Evolutionary conservation across 1,140 invertebrate genomes (phyloP), one percentile per base, ranked within the genome.

Genomic region (Tetramorium alpestre): DNA sequence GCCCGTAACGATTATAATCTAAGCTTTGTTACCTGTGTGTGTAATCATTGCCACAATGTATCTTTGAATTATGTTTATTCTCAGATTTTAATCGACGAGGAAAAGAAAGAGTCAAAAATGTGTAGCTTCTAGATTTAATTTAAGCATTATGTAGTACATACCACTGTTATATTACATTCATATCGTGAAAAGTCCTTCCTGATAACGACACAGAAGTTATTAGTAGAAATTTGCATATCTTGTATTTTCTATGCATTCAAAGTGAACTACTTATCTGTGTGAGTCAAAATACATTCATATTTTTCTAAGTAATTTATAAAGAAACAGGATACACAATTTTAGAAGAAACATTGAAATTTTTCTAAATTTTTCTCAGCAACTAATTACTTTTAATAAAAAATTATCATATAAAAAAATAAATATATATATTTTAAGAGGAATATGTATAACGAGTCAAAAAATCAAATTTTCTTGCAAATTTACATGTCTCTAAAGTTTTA

Each of bases 21-120:
- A 33, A 60, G 54, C 51, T 82, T 82, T 82, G 65, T 82, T 82
- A 82, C 78, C 38, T 82, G 41, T 33, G 1, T 0, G 33, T 4
- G 3, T 82, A 82, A 73, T 82, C 80, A 82, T 67, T 47, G 25
- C 67, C 38, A 58, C 38, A 82, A 82, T 82, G 51, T 82, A 58
- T 82, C 51, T 82, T 73, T 82, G 80, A 73, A 72, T 82, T 73
- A 82, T 72, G 51, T 82, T 58, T 72, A 82, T 73, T 82, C 51
- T 60, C 54, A 60, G 80, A 82, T 82, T 13, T 41, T 82, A 82
- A 82, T 82, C 67, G 38, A 7, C 5, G 51, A 82, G 25, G 16
- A 67, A 67, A 38, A 67, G 38, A 41, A 38, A 67, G 38, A 72
- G 54, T 72, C 41, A 47, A 82, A 82, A 82, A 82, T 82, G 67